Evolutionary conservation across 30 jellyfish, hydroid and myxozoan species (phyloP).

Genomic region (Pelagia noctiluca): DNA sequence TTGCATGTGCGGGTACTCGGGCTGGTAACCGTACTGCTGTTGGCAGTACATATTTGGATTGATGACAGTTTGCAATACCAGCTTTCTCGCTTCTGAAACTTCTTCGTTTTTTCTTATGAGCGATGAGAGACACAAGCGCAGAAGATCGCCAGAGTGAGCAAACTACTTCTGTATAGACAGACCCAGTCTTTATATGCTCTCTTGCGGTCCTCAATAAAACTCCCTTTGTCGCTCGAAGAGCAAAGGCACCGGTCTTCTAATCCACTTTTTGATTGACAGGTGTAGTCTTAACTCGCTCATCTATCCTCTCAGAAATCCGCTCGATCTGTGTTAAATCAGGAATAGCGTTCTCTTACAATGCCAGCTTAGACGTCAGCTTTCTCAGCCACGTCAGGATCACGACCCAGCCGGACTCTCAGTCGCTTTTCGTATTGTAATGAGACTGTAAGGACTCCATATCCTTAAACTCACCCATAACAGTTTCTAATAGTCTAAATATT

Average conservation of each 20-base stretch:
- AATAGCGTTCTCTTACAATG: neutral
- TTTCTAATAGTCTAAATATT: constrained; percentile 40
- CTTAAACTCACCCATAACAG: neutral
- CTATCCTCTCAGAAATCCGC: neutral
- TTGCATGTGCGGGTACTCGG: constrained; percentile 70
- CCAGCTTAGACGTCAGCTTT: neutral
- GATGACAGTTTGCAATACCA: neutral
- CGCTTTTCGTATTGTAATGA: neutral
- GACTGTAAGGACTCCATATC: neutral
- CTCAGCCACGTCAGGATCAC: neutral
- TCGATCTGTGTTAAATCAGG: constrained; percentile 18
- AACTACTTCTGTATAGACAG: constrained; percentile 39
- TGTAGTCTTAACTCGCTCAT: constrained; percentile 62
- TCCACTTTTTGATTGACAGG: constrained; percentile 85
- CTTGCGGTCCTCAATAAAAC: constrained; percentile 62
- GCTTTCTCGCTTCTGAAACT: neutral
- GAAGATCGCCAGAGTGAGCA: neutral
- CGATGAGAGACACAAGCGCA: neutral
- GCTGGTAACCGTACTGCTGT: constrained; percentile 67
- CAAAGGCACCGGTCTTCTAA: constrained; percentile 70
- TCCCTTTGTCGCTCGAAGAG: constrained; percentile 78
- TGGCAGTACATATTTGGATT: constrained; percentile 67
- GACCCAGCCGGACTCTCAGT: too few species aligned
- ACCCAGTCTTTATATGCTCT: constrained; percentile 44
- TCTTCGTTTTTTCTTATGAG: neutral